Base-by-base conservation (phyloP, 2,797 vertebrate species). In the Oreortyx pictus region DNA sequence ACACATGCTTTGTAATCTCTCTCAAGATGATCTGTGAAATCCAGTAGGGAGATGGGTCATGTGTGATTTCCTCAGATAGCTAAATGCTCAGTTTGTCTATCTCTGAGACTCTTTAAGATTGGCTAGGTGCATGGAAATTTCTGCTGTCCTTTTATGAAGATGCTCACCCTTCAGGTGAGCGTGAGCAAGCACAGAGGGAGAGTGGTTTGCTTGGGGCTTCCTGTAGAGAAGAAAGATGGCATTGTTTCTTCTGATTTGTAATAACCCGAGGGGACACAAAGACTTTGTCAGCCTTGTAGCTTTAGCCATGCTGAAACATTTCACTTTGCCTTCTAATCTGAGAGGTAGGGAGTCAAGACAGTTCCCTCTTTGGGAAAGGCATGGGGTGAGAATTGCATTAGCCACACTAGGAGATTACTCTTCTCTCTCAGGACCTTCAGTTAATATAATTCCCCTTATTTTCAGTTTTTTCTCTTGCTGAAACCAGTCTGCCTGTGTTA, bases 401-500 rank as follows among this genome's bases (percentile, higher is more conserved):
- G 66, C 68, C 82, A 72, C 85, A 33, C 82, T 87, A 56, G 72
- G 50, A 88, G 78, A 94, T 89, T 90, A 52, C 73, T 66, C 54
- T 90, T 54, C 76, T 92, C 94, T 94, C 86, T 67, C 84, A 88
- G 74, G 84, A 68, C 82, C 85, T 94, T 65, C 82, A 89, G 90
- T 86, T 91, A 93, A 87, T 86, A 87, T 80, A 88, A 91, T 82
- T 92, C 68, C 18, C 11, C 50, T 81, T 87, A 22, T 92, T 90
- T 93, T 94, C 73, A 33, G 10, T 77, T 95, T 94, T 94, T 91
- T 47, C 33, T 70, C 72, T 93, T 83, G 47, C 90, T 93, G 94
- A 93, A 96, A 86, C 88, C 93, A 94, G 88, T 73, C 93, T 95
- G 92, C 90, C 76, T 93, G 87, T 92, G 92, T 95, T 96, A 94